Evolutionary conservation across 2,888 invertebrate species (phyloP).

Genomic region (Dynastes maya): DNA sequence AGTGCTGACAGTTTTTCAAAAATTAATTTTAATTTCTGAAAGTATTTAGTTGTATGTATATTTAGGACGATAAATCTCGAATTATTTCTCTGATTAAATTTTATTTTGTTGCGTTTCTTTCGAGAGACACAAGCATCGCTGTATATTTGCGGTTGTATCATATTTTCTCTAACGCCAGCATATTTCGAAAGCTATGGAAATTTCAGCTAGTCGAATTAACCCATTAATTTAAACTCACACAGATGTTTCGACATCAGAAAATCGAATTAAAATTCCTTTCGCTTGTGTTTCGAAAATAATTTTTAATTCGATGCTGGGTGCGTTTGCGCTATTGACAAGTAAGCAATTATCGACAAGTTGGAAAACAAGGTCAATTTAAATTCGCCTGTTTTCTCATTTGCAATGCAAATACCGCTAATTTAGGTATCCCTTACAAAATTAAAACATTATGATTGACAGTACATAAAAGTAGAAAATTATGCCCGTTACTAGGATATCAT

Average conservation of each 20-base stretch:
- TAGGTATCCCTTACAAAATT: not conserved
- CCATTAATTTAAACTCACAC: not conserved
- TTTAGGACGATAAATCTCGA: too few relatives aligned
- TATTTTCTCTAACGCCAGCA: not conserved
- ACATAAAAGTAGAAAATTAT: not conserved
- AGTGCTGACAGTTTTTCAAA: too few relatives aligned
- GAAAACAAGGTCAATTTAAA: slow-evolving; percentile 33
- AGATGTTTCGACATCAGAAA: not conserved
- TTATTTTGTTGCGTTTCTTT: too few relatives aligned
- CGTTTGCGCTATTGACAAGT: not conserved
- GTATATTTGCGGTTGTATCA: too few relatives aligned
- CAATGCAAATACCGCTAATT: slow-evolving; percentile 23
- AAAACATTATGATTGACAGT: not conserved
- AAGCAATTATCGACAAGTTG: slow-evolving; percentile 14
- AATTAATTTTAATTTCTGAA: too few relatives aligned
- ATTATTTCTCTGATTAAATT: too few relatives aligned
- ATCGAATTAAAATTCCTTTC: slow-evolving; percentile 6
- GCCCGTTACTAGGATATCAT: too few relatives aligned
- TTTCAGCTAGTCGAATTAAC: not conserved
- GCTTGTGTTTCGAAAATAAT: not conserved
- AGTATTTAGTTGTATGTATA: too few relatives aligned
- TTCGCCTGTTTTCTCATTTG: slow-evolving; percentile 19
- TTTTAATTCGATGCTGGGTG: not conserved
- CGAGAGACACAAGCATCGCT: too few relatives aligned
- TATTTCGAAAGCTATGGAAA: too few relatives aligned